These are phyloP conservation scores for Apostichopus californicus DNA, from an alignment of 35 echinoderm and acorn worm species.

Conservation along the genomic window DNA sequence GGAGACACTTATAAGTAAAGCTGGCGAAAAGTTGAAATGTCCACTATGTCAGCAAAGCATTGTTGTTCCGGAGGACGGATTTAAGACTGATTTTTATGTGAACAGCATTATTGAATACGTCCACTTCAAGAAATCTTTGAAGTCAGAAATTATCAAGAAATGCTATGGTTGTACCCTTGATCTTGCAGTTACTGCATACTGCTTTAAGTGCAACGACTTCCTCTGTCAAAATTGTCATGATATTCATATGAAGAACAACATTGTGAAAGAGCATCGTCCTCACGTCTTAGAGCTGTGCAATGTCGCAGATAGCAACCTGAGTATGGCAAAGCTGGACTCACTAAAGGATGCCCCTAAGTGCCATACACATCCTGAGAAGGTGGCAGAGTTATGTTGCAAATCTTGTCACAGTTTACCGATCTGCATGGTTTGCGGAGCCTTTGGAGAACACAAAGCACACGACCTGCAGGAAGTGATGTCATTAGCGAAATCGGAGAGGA, in stretches of 20 bases:
- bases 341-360: constrained; percentile 11
- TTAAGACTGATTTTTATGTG: background rate
- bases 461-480: background rate
- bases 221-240: constrained; percentile 3
- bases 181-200: background rate
- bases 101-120: constrained; percentile 22
- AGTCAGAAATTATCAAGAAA: background rate
- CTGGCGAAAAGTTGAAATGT: background rate
- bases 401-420: background rate
- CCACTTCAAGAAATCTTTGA: constrained; percentile 5
- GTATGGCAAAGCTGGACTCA: background rate
- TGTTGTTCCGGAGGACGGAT: background rate
- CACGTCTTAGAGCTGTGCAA: background rate
- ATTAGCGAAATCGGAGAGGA: background rate
- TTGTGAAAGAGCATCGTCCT: background rate
- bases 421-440: background rate
- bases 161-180: background rate
- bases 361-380: background rate
- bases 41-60: background rate
- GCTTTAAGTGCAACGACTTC: constrained; percentile 23
- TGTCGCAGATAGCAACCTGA: background rate
- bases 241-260: background rate
- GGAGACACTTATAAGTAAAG: background rate
- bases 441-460: constrained; percentile 1
- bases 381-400: background rate